phyloP scores from a whole-genome alignment of 2,797 vertebrate genomes.

The Artibeus jamaicensis region DNA sequence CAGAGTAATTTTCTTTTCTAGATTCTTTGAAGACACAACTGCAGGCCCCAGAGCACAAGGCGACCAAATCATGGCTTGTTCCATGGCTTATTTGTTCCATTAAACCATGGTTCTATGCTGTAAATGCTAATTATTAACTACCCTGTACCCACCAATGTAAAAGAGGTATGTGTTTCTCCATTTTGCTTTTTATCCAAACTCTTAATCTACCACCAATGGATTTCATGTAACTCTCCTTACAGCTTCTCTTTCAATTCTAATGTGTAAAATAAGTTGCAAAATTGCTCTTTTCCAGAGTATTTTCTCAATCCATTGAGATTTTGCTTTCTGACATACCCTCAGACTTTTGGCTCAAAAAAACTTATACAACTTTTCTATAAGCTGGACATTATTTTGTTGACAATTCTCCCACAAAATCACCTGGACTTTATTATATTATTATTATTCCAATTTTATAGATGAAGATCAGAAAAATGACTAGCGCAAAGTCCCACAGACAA shows the following conservation, averaged over 20 bases:
- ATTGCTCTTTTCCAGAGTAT: not conserved
- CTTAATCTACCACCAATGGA: not conserved
- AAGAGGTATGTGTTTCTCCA: not conserved
- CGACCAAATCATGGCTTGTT: no score
- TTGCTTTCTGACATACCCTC: not conserved
- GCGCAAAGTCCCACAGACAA: not conserved
- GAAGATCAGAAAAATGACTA: not conserved
- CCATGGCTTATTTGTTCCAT: no score
- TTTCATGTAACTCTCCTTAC: not conserved
- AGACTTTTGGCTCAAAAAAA: not conserved
- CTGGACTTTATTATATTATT: not conserved
- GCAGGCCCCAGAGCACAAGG: not conserved
- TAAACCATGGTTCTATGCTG: not conserved
- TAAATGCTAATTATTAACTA: not conserved
- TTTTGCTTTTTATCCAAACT: not conserved
- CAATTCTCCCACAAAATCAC: not conserved
- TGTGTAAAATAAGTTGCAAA: not conserved
- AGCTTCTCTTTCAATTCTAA: not conserved
- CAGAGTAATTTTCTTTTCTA: not conserved
- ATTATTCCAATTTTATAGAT: not conserved
- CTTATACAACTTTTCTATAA: not conserved
- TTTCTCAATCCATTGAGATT: not conserved
- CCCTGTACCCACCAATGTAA: not conserved
- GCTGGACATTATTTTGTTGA: not conserved
- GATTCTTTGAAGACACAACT: not conserved